Base-by-base conservation (phyloP, 1,140 invertebrate genomes). In the Eriosoma lanigerum region DNA sequence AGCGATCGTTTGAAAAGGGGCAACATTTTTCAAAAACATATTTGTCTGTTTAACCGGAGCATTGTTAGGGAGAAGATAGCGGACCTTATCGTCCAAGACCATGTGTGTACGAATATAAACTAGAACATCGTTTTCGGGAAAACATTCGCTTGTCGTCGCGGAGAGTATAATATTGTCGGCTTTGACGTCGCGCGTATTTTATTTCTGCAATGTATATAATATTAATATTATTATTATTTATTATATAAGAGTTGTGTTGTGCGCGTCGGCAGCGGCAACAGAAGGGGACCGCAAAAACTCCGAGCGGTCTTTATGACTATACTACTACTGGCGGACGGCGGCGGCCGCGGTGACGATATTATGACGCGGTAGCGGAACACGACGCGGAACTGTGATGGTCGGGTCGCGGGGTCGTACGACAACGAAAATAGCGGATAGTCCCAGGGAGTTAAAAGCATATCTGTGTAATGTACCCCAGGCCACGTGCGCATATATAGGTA, bases 361-460 rank as follows among this genome's bases (percentile, higher is more conserved):
- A 15, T 29, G 29, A 26, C 26, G 12, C 29, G 60, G 29, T 19
- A 19, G 21, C 24, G 21, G 21, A n/a, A n/a, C 3, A 26, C 56
- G 10, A 10, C 13, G 56, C 54, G 54, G 54, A 13, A 3, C 56
- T 15, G 0, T 10, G 21, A 70, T 21, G 66, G 19, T 26, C 72
- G 46, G 46, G 68, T 13, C 13, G 46, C 50, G 54, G 72, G 32
- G 32, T 38, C 38, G 73, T 17, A 56, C 48, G n/a, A 44, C 73
- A 58, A 76, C 52, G 54, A 76, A 58, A 76, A 60, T 58, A 58
- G 56, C 73, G 56, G 29, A 76, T 76, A 44, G 73, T 76, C 73
- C 54, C 73, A 19, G 73, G 73, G 50, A 60, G 73, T 46, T 76
- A 76, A 76, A 78, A 78, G 75, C 75, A 78, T 78, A 78, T 78